phyloP scores from a whole-genome alignment of 2,113 vertebrate genomes.

The Prietella phreatophila region DNA sequence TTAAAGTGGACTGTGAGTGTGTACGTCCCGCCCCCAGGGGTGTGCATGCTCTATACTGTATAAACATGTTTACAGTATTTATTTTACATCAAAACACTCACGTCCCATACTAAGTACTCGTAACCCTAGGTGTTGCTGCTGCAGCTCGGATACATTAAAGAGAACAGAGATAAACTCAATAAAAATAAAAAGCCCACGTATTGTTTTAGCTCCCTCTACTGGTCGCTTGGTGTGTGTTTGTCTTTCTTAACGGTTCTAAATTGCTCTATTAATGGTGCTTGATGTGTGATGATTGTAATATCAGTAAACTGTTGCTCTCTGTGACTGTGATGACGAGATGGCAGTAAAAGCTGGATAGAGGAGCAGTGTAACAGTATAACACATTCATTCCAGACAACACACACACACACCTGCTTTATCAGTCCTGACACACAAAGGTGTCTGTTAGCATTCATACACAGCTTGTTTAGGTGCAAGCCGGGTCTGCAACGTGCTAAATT shows the following conservation, averaged over 20 bases:
- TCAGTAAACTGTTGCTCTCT: neutral
- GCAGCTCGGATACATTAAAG: too few species aligned
- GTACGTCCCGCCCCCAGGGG: neutral
- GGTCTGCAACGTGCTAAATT: neutral
- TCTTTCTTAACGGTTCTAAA: neutral
- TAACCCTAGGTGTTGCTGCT: too few species aligned
- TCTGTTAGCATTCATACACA: neutral
- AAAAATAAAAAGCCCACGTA: neutral
- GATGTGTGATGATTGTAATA: neutral
- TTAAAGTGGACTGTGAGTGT: too few species aligned
- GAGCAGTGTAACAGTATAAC: neutral
- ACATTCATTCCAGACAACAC: neutral
- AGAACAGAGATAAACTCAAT: neutral
- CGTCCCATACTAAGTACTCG: too few species aligned
- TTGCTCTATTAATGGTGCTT: neutral
- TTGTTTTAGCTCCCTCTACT: neutral
- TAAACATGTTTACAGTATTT: neutral
- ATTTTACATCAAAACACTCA: neutral
- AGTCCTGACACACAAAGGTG: neutral
- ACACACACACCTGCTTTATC: neutral
- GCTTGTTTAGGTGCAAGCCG: neutral
- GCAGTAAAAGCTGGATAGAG: neutral
- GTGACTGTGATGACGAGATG: neutral
- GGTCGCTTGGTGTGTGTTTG: neutral
- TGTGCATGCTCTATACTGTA: neutral